Conservation (phyloP, 1,140 invertebrate species). For the Cephus cinctus region DNA sequence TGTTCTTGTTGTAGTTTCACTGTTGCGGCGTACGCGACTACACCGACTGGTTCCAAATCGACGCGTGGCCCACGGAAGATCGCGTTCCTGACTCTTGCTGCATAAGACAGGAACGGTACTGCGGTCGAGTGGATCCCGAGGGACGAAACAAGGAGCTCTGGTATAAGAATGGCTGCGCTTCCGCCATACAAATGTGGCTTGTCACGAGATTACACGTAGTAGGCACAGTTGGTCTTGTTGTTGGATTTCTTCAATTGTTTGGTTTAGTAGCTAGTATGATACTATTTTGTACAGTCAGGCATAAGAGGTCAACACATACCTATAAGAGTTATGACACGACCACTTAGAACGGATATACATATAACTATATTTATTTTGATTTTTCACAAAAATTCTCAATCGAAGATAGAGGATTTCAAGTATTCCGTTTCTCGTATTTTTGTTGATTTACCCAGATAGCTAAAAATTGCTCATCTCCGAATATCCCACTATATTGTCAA, state of each 20-base stretch:
- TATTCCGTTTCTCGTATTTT: no score
- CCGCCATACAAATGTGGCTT: constrained; percentile 69
- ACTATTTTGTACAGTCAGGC: constrained; percentile 72
- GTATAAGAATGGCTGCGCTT: constrained; percentile 68
- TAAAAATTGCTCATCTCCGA: no score
- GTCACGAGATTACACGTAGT: constrained; percentile 68
- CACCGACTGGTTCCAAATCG: constrained; percentile 82
- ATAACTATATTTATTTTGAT: no score
- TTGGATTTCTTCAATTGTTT: constrained; percentile 72
- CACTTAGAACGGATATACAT: no score
- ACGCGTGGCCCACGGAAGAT: constrained; percentile 71
- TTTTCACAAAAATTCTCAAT: no score
- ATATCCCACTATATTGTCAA: no score
- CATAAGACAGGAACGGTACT: constrained; percentile 55
- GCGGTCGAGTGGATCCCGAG: constrained; percentile 43
- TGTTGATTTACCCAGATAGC: no score
- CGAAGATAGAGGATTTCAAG: no score
- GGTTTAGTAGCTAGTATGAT: constrained; percentile 75
- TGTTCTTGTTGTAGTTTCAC: constrained; percentile 62
- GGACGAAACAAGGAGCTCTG: constrained; percentile 62
- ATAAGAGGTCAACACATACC: constrained; percentile 67
- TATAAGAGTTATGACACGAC: constrained; percentile 68
- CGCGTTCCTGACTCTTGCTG: constrained; percentile 83
- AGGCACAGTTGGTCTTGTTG: constrained; percentile 67
- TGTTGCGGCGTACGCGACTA: constrained; percentile 84